Base-by-base conservation (phyloP, 2,888 invertebrate genomes). In the Philopedon plagiatum region DNA sequence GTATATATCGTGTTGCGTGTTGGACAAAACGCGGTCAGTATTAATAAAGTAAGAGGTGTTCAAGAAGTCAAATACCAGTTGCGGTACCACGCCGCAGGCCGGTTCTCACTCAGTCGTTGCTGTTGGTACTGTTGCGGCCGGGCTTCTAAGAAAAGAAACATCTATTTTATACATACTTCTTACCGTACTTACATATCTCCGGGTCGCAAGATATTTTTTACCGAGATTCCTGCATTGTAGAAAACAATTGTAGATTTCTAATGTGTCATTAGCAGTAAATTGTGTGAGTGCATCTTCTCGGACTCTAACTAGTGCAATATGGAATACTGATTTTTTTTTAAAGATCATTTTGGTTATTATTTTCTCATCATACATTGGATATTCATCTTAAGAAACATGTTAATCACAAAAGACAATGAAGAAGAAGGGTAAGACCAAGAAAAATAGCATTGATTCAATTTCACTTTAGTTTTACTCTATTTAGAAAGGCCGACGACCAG, bases 401-500 rank as follows among this genome's bases (percentile, higher is more conserved):
- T 71, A 15, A 71, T 71, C 34, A 54, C 71, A 18, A 71, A 60
- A 46, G 71, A 71, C 34, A 66, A 44, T 13, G 71, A 71, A 15
- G 71, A 71, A 54, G 71, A 71, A 65, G 62, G 71, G 71, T 71
- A 58, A 71, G 71, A 29, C 21, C 9, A 19, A 7, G 5, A 9
- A 9, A 34, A 5, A 3, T 26, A 26, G 3, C 7, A 26, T 26
- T 26, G 3, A 26, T 26, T 26, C 7, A 26, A 5, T 26, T 1
- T 9, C 8, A 11, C 11, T 2, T 32, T 32, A 9, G 32, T 7
- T 32, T 32, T 32, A 32, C 11, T 32, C 32, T 32, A n/a, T 51
- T 54, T 23, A 5, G 5, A 3, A 54, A 54, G n/a, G n/a, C n/a
- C n/a, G n/a, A n/a, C n/a, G n/a, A n/a, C n/a, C n/a, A n/a, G n/a